Conservation (phyloP, 2,797 vertebrate species). For the Sternotherus odoratus region DNA sequence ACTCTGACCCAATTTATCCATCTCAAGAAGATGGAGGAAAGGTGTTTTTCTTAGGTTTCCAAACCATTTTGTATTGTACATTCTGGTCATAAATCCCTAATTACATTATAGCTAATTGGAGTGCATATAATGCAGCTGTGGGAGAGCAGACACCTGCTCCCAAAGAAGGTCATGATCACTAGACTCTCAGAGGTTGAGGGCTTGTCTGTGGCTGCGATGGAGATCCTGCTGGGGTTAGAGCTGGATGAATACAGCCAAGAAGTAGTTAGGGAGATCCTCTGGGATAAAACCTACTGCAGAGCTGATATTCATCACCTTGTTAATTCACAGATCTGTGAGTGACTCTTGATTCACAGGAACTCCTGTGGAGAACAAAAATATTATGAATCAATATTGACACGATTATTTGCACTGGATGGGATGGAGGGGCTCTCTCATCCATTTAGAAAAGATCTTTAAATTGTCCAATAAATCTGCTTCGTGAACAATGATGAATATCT, state of each 20-base stretch:
- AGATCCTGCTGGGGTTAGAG: neutral
- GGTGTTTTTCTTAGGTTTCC: neutral
- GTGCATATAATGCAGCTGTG: neutral
- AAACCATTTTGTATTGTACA: neutral
- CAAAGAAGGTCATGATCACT: neutral
- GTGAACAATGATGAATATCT: neutral
- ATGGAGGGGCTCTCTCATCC: neutral
- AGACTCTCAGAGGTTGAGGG: fast-evolving
- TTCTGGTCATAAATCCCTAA: neutral
- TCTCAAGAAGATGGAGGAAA: neutral
- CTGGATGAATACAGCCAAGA: neutral
- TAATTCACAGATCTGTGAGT: neutral
- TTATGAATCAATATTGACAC: neutral
- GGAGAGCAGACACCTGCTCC: neutral
- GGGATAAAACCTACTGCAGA: neutral
- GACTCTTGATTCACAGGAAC: neutral
- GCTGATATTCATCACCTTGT: neutral
- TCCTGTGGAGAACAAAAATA: neutral
- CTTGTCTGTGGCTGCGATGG: neutral
- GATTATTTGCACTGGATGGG: neutral
- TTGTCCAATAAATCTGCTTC: neutral
- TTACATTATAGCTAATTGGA: conserved; percentile 8
- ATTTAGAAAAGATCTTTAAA: neutral
- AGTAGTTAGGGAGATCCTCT: fast-evolving
- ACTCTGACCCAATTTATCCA: neutral